A percentile compares a stretch with the other conserved stretches of the same genome.
Evolutionary conservation across 2,113 vertebrate genomes (phyloP).

Genomic region (Gopherus flavomarginatus): DNA sequence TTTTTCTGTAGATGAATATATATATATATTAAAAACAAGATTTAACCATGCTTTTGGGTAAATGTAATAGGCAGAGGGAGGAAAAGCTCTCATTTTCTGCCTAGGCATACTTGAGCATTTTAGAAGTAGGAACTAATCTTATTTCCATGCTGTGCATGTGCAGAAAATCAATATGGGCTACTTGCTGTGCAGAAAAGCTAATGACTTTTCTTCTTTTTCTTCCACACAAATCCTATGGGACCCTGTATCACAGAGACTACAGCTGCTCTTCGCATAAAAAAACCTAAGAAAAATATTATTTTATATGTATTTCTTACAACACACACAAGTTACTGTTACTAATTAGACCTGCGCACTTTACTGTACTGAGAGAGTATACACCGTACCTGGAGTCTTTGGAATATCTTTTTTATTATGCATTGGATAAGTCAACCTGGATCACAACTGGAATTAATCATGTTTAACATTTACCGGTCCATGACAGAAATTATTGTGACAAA

Average conservation of each 20-base stretch:
- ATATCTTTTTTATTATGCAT: background rate
- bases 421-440: slow-evolving; percentile 51
- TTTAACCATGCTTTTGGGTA: background rate
- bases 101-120: background rate
- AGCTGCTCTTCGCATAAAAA: background rate
- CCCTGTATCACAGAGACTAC: background rate
- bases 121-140: background rate
- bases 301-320: background rate
- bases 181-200: background rate
- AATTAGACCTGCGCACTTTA: background rate
- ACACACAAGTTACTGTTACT: background rate
- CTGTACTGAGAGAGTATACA: background rate
- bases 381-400: background rate
- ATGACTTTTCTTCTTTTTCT: background rate
- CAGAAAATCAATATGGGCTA: background rate
- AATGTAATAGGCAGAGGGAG: background rate
- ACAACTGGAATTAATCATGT: slow-evolving; percentile 68
- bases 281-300: background rate
- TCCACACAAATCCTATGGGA: background rate
- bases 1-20: background rate
- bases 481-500: slow-evolving; percentile 77
- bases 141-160: background rate
- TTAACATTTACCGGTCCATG: slow-evolving; percentile 53
- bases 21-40: background rate
- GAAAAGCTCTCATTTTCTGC: background rate